A percentile compares a stretch with the other conserved stretches of the same genome.
Evolutionary conservation across 37 sponge, comb jelly and placozoan species (phyloP).

Genomic region (Haliclona indistincta): DNA sequence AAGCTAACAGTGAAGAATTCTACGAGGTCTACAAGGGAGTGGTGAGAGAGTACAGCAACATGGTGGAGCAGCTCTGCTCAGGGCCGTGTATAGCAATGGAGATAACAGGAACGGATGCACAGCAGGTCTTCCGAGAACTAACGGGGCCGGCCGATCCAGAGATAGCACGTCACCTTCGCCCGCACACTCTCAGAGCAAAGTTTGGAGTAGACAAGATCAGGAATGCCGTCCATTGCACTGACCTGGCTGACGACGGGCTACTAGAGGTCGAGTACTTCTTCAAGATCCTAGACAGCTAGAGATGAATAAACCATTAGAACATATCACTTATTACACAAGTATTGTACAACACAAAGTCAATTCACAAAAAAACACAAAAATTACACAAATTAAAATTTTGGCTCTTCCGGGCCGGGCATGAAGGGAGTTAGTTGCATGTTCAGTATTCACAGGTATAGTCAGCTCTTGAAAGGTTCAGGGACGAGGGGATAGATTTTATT

Average conservation of each 20-base stretch:
- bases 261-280: conserved; percentile 94
- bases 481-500: neutral
- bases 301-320: too few relatives aligned
- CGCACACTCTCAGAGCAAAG: conserved; percentile 87
- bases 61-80: conserved; percentile 90
- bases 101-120: conserved; percentile 65
- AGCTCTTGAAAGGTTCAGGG: too few relatives aligned
- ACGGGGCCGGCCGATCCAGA: conserved; percentile 93
- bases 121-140: conserved; percentile 72
- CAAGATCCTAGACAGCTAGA: conserved; percentile 63
- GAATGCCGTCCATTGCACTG: conserved; percentile 97
- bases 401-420: too few relatives aligned
- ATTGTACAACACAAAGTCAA: too few relatives aligned
- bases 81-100: conserved; percentile 98
- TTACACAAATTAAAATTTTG: too few relatives aligned
- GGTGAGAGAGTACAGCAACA: conserved; percentile 86
- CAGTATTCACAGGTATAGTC: too few relatives aligned
- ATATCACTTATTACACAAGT: too few relatives aligned
- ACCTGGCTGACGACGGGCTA: conserved; percentile 88
- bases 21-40: conserved; percentile 97
- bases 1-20: conserved; percentile 93
- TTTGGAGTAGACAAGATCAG: conserved; percentile 90
- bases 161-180: conserved; percentile 90
- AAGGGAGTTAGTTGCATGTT: too few relatives aligned
- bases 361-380: too few relatives aligned